Conservation (phyloP, 2,113 vertebrate genomes). For the Pungitius pungitius region DNA sequence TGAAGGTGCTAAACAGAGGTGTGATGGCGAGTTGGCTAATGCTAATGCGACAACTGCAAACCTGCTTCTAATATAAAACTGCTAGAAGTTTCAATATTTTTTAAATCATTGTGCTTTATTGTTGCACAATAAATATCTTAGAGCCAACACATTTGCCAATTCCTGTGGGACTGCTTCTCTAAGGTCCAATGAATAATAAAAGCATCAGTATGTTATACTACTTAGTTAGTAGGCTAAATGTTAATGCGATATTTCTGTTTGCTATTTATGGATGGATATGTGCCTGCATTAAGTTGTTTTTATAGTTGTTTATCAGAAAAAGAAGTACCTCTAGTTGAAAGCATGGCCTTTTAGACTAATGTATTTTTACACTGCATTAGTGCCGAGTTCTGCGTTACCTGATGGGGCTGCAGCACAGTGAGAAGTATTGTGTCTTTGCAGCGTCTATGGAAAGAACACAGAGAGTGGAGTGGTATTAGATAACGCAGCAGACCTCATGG, state of each 20-base stretch:
- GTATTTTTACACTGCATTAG: slow-evolving; percentile 18
- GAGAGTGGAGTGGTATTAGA: slow-evolving; percentile 68
- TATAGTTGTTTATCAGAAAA: slow-evolving; percentile 37
- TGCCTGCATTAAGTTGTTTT: slow-evolving; percentile 28
- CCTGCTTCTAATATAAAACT: slow-evolving; percentile 15
- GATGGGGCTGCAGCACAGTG: slow-evolving; percentile 94
- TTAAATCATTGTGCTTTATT: neutral
- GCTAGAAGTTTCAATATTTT: slow-evolving; percentile 9
- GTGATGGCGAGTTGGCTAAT: slow-evolving; percentile 24
- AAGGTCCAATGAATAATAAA: neutral
- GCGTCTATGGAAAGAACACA: slow-evolving; percentile 84
- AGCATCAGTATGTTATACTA: slow-evolving; percentile 15
- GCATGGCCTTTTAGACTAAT: slow-evolving; percentile 38
- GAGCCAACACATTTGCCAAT: neutral
- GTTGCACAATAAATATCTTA: neutral
- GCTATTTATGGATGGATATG: slow-evolving; percentile 21
- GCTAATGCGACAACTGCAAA: slow-evolving; percentile 36
- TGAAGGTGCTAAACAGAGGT: slow-evolving; percentile 29
- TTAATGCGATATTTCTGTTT: slow-evolving; percentile 41
- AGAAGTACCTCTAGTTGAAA: slow-evolving; percentile 38
- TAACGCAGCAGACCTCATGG: slow-evolving; percentile 49
- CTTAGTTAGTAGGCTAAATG: slow-evolving; percentile 33
- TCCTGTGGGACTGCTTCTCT: neutral
- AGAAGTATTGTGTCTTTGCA: slow-evolving; percentile 93
- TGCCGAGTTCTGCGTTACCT: slow-evolving; percentile 78